Conservation (phyloP, 2,888 invertebrate species). For the Pheosia gnoma region DNA sequence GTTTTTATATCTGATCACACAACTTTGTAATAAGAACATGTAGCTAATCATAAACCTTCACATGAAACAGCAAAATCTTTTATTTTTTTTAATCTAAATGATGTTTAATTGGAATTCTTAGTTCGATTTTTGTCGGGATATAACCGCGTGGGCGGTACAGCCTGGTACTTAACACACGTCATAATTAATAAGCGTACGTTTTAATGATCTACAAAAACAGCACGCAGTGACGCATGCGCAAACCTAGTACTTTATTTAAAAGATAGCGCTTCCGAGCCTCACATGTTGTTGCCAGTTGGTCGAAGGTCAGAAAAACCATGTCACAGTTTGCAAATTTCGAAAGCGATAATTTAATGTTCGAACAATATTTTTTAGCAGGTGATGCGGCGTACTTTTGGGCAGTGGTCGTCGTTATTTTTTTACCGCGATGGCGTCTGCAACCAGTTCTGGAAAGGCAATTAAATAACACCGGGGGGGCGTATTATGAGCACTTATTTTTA, state of each 20-base stretch:
- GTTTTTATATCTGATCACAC: not conserved
- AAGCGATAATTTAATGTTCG: constrained; percentile 14
- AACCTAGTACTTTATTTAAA: not conserved
- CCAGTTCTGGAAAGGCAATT: no score
- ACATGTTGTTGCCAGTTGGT: constrained; percentile 26
- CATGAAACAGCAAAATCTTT: not conserved
- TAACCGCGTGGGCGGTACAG: not conserved
- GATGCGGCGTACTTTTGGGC: no score
- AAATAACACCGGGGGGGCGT: no score
- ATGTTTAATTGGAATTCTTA: not conserved
- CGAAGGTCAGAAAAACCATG: constrained; percentile 41
- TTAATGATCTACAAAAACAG: constrained; percentile 5
- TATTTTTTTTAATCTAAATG: not conserved
- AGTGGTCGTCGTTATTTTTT: no score
- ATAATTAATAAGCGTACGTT: constrained; percentile 6
- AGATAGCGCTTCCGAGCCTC: constrained; percentile 6
- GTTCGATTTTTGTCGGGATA: not conserved
- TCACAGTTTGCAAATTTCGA: constrained; percentile 31
- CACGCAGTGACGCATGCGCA: constrained; percentile 3
- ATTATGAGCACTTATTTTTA: no score
- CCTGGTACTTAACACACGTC: constrained; percentile 3
- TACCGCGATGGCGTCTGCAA: no score
- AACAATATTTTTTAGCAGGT: not conserved
- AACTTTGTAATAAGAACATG: not conserved
- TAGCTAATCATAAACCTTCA: not conserved